These are phyloP conservation scores for Pluvianellus socialis DNA, from an alignment of 2,113 vertebrate genomes.

Conservation along the genomic window DNA sequence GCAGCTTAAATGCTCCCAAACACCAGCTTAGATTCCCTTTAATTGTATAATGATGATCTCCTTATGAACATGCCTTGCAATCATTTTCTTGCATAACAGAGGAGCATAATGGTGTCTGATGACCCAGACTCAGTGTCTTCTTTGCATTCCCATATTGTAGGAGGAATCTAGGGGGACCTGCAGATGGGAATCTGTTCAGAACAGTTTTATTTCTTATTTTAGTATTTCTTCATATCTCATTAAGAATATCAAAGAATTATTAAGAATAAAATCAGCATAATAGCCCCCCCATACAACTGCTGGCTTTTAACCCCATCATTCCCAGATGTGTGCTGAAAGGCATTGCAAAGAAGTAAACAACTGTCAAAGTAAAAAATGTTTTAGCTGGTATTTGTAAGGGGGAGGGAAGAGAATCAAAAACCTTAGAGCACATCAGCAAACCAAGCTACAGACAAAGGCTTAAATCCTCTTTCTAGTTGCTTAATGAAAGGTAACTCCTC, in stretches of 20 bases:
- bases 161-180: background rate
- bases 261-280: background rate
- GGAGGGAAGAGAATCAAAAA: background rate
- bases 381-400: background rate
- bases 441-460: background rate
- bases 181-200: background rate
- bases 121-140: background rate
- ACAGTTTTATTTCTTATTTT: background rate
- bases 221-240: background rate
- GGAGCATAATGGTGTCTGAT: background rate
- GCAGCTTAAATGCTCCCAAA: background rate
- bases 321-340: background rate
- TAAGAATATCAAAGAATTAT: constrained; percentile 1
- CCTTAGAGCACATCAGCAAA: background rate
- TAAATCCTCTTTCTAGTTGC: background rate
- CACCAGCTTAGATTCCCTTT: constrained; percentile 2
- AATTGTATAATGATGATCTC: background rate
- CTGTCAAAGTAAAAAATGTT: background rate
- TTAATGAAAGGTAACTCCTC: constrained; percentile 1
- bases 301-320: background rate
- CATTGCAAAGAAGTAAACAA: background rate
- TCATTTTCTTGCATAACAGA: constrained; percentile 27
- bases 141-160: background rate
- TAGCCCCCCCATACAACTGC: background rate
- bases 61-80: background rate